These are phyloP conservation scores for Lycopodina hypogea DNA, from an alignment of 37 sponge, comb jelly and placozoan species.

Conservation along the genomic window DNA sequence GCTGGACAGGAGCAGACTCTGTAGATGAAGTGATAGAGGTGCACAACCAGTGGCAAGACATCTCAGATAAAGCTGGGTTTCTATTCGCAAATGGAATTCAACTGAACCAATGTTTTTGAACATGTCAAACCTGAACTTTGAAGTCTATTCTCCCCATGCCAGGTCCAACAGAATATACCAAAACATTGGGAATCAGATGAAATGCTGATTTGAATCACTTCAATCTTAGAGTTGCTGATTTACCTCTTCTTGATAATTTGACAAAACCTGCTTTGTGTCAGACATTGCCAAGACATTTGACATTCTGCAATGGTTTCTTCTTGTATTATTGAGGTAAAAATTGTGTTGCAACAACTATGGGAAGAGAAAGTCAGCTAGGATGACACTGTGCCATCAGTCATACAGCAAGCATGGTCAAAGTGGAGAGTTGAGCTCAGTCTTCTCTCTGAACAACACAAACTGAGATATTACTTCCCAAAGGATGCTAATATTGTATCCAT, in stretches of 20 bases:
- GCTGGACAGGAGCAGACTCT: constrained; percentile 36
- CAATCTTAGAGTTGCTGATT: not conserved
- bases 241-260: not conserved
- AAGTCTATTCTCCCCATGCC: not conserved
- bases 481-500: no score
- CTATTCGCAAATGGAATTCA: constrained; percentile 37
- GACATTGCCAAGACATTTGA: constrained; percentile 42
- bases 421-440: constrained; percentile 11
- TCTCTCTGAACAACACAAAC: not conserved
- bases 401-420: not conserved
- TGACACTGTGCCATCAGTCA: not conserved
- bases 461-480: no score
- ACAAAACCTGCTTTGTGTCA: constrained; percentile 34
- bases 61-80: constrained; percentile 23
- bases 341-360: constrained; percentile 3
- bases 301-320: constrained; percentile 41
- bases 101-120: constrained; percentile 25
- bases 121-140: constrained; percentile 2
- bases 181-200: constrained; percentile 42
- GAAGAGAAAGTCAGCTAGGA: not conserved
- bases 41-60: not conserved
- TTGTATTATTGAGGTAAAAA: constrained; percentile 17
- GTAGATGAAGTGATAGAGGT: constrained; percentile 14
- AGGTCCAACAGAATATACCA: constrained; percentile 16
- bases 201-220: constrained; percentile 23